Evolutionary conservation across 2,888 invertebrate genomes (phyloP).

Genomic region (Trichopoda pennipes): DNA sequence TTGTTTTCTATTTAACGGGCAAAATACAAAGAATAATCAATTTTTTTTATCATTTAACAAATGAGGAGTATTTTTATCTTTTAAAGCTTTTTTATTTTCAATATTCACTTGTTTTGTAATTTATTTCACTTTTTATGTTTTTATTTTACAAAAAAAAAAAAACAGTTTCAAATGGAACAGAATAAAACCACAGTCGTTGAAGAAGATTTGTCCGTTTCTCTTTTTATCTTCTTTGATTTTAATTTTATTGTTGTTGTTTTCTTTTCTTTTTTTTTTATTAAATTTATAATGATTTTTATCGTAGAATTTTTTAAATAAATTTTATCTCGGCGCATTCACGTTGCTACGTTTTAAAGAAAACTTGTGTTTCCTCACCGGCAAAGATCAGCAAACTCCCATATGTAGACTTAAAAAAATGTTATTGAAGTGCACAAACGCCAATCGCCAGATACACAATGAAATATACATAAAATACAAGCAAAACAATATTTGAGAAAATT

Average conservation of each 20-base stretch:
- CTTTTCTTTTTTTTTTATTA: slow-evolving; percentile 8
- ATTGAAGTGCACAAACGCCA: slow-evolving; percentile 47
- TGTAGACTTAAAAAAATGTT: slow-evolving; percentile 51
- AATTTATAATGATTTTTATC: slow-evolving; percentile 32
- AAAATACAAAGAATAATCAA: neutral
- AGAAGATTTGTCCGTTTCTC: slow-evolving; percentile 23
- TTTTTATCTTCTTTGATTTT: slow-evolving; percentile 27
- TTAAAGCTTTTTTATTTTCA: slow-evolving; percentile 6
- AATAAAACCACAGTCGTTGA: slow-evolving; percentile 24
- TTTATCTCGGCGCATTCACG: slow-evolving; percentile 1
- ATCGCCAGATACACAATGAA: neutral
- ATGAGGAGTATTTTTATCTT: slow-evolving; percentile 5
- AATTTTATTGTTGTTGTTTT: slow-evolving; percentile 16
- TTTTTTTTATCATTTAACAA: slow-evolving; percentile 15
- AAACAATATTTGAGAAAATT: slow-evolving; percentile 4
- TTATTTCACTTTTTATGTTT: slow-evolving; percentile 12
- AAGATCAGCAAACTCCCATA: slow-evolving; percentile 66
- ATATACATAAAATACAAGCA: neutral
- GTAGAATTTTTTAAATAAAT: slow-evolving; percentile 25
- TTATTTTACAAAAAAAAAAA: slow-evolving; percentile 16
- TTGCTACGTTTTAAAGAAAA: slow-evolving; percentile 16
- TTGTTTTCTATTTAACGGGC: neutral
- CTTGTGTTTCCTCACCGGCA: slow-evolving; percentile 63
- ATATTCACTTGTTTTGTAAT: slow-evolving; percentile 24
- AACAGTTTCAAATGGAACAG: slow-evolving; percentile 17